These are phyloP conservation scores for Crax fasciolata DNA, from an alignment of 2,797 vertebrate genomes.

Conservation along the genomic window DNA sequence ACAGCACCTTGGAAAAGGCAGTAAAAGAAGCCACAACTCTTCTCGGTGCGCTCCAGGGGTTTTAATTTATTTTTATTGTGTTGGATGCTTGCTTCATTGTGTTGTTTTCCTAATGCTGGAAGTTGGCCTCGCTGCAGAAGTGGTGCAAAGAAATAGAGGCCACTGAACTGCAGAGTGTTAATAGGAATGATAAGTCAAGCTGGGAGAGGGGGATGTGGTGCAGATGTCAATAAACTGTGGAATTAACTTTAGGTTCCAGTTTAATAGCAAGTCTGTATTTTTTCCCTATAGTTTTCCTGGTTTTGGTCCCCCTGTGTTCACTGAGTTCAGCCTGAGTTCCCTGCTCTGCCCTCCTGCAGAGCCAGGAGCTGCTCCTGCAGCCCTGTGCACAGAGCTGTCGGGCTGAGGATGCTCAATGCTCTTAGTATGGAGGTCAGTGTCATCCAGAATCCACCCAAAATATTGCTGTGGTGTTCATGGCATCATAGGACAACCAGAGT, in stretches of 20 bases:
- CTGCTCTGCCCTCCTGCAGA: not conserved
- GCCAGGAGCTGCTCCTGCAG: rapidly evolving
- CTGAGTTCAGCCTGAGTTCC: not conserved
- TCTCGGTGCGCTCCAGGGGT: slow-evolving; percentile 51
- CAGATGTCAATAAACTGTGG: not conserved
- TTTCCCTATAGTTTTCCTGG: not conserved
- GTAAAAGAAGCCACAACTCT: slow-evolving; percentile 48
- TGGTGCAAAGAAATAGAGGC: not conserved
- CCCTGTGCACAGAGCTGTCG: rapidly evolving
- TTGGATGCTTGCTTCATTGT: slow-evolving; percentile 31
- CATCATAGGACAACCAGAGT: no score
- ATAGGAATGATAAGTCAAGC: not conserved
- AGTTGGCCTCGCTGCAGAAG: slow-evolving; percentile 17
- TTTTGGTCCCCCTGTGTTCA: not conserved
- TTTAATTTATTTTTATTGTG: slow-evolving; percentile 61
- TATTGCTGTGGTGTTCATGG: not conserved
- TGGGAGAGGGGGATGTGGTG: not conserved
- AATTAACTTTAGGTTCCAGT: not conserved
- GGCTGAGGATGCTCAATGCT: not conserved
- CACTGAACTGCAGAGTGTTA: not conserved
- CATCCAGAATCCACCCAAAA: rapidly evolving
- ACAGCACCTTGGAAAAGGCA: slow-evolving; percentile 63
- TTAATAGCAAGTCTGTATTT: not conserved
- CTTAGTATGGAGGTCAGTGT: no score
- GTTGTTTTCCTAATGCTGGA: not conserved